Base-by-base conservation (phyloP, 1,140 invertebrate species). In the Anadara kagoshimensis region DNA sequence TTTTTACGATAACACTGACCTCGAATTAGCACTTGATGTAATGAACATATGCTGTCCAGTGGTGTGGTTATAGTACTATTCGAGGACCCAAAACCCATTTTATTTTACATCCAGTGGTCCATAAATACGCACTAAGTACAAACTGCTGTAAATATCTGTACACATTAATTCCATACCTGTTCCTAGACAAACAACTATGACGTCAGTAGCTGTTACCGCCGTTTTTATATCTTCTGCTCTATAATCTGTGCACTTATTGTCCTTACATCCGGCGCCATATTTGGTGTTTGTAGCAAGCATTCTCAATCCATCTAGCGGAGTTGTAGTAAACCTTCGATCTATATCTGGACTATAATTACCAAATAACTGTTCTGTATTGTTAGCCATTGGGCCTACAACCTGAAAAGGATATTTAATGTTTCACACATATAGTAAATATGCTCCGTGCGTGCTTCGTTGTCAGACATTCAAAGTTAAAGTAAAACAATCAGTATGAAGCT, bases 331-430 rank as follows among this genome's bases (percentile, higher is more conserved):
- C 11, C 63, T 63, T n/a, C 76, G 67, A 68, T 84, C 80, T 11
- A 81, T 65, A 26, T 76, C 65, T 0, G 87, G 78, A 41, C 75
- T 73, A 63, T 89, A 89, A 58, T 74, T 79, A 16, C 88, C 88
- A 78, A 85, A 86, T 29, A 85, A 70, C 65, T 88, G 85, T 10
- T 63, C 58, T n/a, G 77, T 64, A 69, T 88, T 88, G 45, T 89
- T 76, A 58, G 87, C 85, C 79, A 89, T 84, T 56, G 88, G 88
- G 12, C 88, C 88, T 14, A 89, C 67, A 41, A 89, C 75, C 86
- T 87, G 63, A 24, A 59, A 64, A 49, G 18, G 4, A 41, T 67
- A 66, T 26, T 24, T 24, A 64, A 43, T 62, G 12, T 18, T 43
- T 16, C 18, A 44, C 29, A 41, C 41, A 44, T 24, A 36, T 36